Percentiles rank a stretch among this genome's conserved stretches.
phyloP scores from a whole-genome alignment of 1,140 invertebrate species.

The Heterodera carotae region DNA sequence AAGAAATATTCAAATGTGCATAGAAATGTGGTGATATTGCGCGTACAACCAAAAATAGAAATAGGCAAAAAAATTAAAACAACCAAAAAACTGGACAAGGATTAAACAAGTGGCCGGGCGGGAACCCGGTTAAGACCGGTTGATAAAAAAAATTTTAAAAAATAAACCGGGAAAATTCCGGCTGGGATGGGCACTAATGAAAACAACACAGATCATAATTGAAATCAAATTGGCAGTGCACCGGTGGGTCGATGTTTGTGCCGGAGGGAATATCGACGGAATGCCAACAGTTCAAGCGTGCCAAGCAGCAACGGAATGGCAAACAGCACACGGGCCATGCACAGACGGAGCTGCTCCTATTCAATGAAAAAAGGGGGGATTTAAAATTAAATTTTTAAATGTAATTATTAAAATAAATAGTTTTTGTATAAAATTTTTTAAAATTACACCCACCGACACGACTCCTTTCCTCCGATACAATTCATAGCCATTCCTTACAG shows the following conservation, averaged over 20 bases:
- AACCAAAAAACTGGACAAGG: too few relatives aligned
- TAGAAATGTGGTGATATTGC: too few relatives aligned
- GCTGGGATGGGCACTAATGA: too few relatives aligned
- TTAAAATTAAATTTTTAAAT: background rate
- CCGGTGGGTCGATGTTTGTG: slow-evolving; percentile 30
- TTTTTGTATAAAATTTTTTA: background rate
- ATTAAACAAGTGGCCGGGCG: too few relatives aligned
- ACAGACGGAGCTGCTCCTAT: slow-evolving; percentile 30
- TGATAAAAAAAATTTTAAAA: too few relatives aligned
- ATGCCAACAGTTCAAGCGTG: slow-evolving; percentile 40
- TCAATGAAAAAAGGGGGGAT: background rate
- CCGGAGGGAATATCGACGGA: slow-evolving; percentile 45
- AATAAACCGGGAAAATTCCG: too few relatives aligned
- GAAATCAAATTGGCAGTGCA: slow-evolving; percentile 35
- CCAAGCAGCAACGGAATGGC: slow-evolving; percentile 36
- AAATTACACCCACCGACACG: background rate
- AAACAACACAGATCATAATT: too few relatives aligned
- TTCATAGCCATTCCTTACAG: slow-evolving; percentile 12
- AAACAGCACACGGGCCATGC: slow-evolving; percentile 43
- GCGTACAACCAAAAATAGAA: too few relatives aligned
- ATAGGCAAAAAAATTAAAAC: too few relatives aligned
- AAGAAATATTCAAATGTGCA: too few relatives aligned
- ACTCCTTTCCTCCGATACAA: slow-evolving; percentile 38
- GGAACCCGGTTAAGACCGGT: too few relatives aligned
- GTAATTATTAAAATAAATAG: background rate